Conservation (phyloP, 1,140 invertebrate species). For the Scaptomyza pallida region DNA sequence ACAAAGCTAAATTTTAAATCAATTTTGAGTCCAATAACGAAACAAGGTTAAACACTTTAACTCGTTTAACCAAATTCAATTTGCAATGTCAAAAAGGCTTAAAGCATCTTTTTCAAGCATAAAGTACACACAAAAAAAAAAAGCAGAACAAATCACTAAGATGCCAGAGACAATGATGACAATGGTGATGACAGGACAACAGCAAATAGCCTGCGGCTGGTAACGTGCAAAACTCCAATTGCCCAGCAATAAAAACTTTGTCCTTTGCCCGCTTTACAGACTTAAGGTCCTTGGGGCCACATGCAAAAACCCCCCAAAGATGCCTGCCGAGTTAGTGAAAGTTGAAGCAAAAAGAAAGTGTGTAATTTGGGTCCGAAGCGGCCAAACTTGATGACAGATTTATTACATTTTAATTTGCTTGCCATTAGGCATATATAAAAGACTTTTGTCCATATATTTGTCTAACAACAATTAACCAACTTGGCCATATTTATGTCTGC, state of each 20-base stretch:
- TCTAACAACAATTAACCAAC: conserved; percentile 7
- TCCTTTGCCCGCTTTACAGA: conserved; percentile 42
- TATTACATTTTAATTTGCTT: conserved; percentile 72
- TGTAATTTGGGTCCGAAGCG: conserved; percentile 49
- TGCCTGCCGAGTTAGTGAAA: background rate
- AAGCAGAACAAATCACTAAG: conserved; percentile 51
- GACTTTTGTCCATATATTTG: conserved; percentile 1
- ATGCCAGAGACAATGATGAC: conserved; percentile 18
- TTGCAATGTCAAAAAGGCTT: conserved; percentile 7
- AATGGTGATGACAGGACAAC: conserved; percentile 24
- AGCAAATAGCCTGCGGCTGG: conserved; percentile 28
- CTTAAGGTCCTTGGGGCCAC: conserved; percentile 16
- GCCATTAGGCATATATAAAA: conserved; percentile 21
- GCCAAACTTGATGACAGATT: conserved; percentile 61
- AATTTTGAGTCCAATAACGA: conserved; percentile 3
- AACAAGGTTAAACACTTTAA: conserved; percentile 15
- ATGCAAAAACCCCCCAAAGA: conserved; percentile 26
- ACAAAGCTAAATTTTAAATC: conserved; percentile 19
- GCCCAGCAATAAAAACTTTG: conserved; percentile 76
- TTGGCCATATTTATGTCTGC: conserved; percentile 9
- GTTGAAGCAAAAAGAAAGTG: conserved; percentile 28
- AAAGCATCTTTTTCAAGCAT: conserved; percentile 9
- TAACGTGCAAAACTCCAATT: conserved; percentile 63
- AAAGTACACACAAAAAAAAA: conserved; percentile 39
- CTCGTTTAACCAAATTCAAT: conserved; percentile 17